Percentiles rank a stretch among this genome's conserved stretches.
Conservation (phyloP, 2,888 invertebrate species). For the Heliconius ismenius region DNA sequence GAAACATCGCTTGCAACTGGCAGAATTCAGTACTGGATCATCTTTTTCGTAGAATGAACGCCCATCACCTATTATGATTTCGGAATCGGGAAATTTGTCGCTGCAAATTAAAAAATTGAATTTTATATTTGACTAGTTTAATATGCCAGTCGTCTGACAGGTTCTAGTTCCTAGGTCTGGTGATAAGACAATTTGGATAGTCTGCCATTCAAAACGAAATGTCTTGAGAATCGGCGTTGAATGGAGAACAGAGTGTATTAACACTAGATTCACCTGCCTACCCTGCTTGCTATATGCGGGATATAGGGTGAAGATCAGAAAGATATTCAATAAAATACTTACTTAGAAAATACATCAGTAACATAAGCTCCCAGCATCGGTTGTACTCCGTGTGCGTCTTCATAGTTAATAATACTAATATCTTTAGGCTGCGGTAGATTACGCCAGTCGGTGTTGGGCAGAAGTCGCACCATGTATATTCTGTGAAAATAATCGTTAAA, state of each 20-base stretch:
- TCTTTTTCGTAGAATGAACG: slow-evolving; percentile 55
- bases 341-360: slow-evolving; percentile 92
- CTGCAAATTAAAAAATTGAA: slow-evolving; percentile 57
- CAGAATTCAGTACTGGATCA: slow-evolving; percentile 49
- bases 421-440: slow-evolving; percentile 86
- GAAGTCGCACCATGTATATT: slow-evolving; percentile 88
- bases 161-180: too few relatives aligned
- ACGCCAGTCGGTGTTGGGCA: slow-evolving; percentile 82
- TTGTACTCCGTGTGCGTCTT: slow-evolving; percentile 86
- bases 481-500: slow-evolving; percentile 59
- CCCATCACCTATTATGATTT: slow-evolving; percentile 88
- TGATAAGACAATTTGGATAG: too few relatives aligned
- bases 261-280: too few relatives aligned
- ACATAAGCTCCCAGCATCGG: slow-evolving; percentile 88
- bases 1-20: slow-evolving; percentile 56
- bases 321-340: slow-evolving; percentile 45
- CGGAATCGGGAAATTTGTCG: slow-evolving; percentile 80
- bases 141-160: too few relatives aligned
- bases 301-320: background rate
- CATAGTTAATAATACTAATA: slow-evolving; percentile 86
- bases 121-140: background rate
- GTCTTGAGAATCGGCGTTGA: too few relatives aligned
- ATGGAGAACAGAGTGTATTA: too few relatives aligned
- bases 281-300: too few relatives aligned
- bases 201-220: too few relatives aligned